Percentiles rank a stretch among this genome's conserved stretches.
Evolutionary conservation across 1,140 invertebrate species (phyloP).

Genomic region (Drosophila ficusphila): DNA sequence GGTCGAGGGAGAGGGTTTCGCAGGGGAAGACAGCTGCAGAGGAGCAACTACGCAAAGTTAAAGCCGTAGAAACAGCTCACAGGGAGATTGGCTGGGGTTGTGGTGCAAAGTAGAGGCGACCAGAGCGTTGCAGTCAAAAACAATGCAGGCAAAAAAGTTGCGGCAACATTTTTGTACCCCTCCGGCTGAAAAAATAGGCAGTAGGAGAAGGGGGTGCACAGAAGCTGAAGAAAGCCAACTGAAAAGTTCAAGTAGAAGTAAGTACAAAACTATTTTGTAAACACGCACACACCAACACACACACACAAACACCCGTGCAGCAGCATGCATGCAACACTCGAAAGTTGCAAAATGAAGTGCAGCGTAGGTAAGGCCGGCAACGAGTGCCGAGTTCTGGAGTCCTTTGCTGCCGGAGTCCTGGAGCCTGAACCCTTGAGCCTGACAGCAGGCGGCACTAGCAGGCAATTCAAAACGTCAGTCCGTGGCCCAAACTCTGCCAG

Average conservation of each 20-base stretch:
- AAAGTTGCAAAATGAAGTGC: slow-evolving; percentile 77
- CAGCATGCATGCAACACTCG: slow-evolving; percentile 55
- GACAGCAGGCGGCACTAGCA: slow-evolving; percentile 65
- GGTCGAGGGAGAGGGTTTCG: slow-evolving; percentile 3
- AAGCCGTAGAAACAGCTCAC: slow-evolving; percentile 38
- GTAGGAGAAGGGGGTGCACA: neutral
- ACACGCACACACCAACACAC: slow-evolving; percentile 50
- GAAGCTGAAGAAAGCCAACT: slow-evolving; percentile 56
- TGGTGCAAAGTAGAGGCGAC: neutral
- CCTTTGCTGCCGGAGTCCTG: slow-evolving; percentile 24
- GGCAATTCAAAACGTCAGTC: slow-evolving; percentile 68
- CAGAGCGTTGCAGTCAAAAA: slow-evolving; percentile 68
- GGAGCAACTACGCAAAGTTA: slow-evolving; percentile 56
- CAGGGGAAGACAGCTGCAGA: slow-evolving; percentile 14
- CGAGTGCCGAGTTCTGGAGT: slow-evolving; percentile 32
- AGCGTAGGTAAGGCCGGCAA: slow-evolving; percentile 57
- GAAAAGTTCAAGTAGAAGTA: slow-evolving; percentile 79
- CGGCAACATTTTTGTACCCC: slow-evolving; percentile 61
- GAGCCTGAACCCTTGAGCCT: slow-evolving; percentile 48
- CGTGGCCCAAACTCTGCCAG: slow-evolving; percentile 11
- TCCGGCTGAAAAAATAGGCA: slow-evolving; percentile 8
- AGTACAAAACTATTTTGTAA: slow-evolving; percentile 80
- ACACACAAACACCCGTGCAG: slow-evolving; percentile 7
- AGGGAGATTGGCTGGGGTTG: neutral
- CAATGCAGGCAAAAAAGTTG: slow-evolving; percentile 79